Evolutionary conservation across 2,888 invertebrate genomes (phyloP).

Genomic region (Ischnura elegans): DNA sequence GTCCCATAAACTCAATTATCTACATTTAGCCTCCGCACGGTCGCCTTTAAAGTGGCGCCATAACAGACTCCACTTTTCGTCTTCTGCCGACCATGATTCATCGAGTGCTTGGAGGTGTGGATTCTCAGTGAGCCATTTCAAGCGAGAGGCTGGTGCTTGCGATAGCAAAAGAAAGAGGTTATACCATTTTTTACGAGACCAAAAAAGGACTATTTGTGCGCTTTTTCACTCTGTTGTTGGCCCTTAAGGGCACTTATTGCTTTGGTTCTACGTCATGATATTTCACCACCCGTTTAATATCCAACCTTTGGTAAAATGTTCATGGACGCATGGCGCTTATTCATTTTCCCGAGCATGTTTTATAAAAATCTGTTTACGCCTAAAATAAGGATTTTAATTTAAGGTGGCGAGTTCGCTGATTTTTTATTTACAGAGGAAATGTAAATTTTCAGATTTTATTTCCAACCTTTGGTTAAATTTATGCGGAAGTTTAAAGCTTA

Average conservation of each 20-base stretch:
- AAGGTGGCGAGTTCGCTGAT: no score
- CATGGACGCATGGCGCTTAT: no score
- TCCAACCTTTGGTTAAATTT: no score
- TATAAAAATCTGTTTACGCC: no score
- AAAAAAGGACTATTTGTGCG: neutral
- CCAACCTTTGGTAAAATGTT: no score
- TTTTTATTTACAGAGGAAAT: no score
- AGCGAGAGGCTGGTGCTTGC: neutral
- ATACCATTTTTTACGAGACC: neutral
- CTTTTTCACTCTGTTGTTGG: neutral
- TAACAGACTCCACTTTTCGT: neutral
- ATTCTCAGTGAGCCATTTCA: neutral
- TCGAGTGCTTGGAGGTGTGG: neutral
- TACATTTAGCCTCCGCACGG: neutral
- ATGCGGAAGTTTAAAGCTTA: no score
- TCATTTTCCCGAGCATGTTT: no score
- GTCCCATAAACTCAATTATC: neutral
- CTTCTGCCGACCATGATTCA: neutral
- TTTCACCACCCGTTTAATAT: no score
- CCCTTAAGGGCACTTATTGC: neutral
- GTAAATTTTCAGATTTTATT: no score
- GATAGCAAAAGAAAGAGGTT: neutral
- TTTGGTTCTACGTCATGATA: no score
- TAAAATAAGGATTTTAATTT: no score
- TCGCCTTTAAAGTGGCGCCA: neutral